Evolutionary conservation across 2,113 vertebrate species (phyloP).

Genomic region (Platysteira castanea): DNA sequence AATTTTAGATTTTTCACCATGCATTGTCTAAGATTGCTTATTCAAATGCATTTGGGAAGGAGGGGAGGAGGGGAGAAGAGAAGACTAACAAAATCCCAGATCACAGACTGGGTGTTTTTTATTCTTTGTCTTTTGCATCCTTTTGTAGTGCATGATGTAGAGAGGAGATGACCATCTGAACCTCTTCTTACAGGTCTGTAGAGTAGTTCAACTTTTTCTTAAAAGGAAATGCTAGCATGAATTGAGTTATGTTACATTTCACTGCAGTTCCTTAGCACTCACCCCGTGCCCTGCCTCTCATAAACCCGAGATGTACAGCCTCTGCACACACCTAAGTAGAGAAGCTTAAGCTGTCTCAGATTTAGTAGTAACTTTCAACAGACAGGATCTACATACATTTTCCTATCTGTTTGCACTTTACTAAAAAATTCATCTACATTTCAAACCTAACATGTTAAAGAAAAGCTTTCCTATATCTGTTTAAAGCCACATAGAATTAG

Average conservation of each 20-base stretch:
- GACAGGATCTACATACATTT: not conserved
- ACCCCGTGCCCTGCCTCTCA: fast-evolving
- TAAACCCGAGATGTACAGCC: not conserved
- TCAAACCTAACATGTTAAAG: not conserved
- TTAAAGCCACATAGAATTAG: not conserved
- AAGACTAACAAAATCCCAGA: not conserved
- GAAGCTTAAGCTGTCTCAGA: not conserved
- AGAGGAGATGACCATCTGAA: not conserved
- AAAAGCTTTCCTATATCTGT: not conserved
- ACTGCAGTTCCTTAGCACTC: not conserved
- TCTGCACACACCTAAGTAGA: not conserved
- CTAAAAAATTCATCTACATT: not conserved
- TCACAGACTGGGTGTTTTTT: not conserved
- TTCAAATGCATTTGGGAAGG: not conserved
- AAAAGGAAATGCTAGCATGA: not conserved
- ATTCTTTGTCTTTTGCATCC: not conserved
- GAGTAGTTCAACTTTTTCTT: not conserved
- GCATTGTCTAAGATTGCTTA: not conserved
- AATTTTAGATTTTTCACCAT: not conserved
- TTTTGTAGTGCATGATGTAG: not conserved
- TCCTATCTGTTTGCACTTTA: not conserved
- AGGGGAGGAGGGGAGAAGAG: fast-evolving
- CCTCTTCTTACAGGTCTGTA: not conserved
- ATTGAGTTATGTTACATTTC: not conserved
- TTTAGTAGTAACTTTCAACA: not conserved